phyloP scores from a whole-genome alignment of 2,888 invertebrate genomes.

The Poecilobothrus nobilitatus region DNA sequence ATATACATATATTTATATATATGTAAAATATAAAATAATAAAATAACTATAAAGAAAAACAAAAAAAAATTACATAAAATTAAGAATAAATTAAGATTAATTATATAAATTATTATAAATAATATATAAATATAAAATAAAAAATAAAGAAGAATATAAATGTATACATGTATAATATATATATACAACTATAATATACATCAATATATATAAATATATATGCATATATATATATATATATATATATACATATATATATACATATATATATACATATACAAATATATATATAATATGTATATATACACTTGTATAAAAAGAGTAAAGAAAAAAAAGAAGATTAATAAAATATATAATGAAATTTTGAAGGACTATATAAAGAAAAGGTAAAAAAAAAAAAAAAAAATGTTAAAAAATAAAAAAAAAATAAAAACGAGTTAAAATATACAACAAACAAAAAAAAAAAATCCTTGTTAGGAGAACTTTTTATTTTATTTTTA shows the following conservation, averaged over 20 bases:
- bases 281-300: background rate
- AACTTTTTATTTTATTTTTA: background rate
- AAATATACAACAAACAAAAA: background rate
- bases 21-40: too few species aligned
- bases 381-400: background rate
- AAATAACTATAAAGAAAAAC: too few species aligned
- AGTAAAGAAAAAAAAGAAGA: background rate
- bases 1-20: too few species aligned
- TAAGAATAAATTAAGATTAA: too few species aligned
- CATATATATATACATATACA: background rate
- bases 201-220: background rate
- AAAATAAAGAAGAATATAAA: background rate
- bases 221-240: background rate
- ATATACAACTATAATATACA: background rate
- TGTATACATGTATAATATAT: background rate
- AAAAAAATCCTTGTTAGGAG: background rate
- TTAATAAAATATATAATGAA: background rate
- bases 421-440: background rate
- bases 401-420: background rate
- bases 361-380: background rate
- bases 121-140: too few species aligned
- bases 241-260: background rate
- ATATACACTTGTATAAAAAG: constrained; percentile 3
- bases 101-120: too few species aligned
- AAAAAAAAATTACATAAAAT: too few species aligned